These are phyloP conservation scores for Rhinoderma darwinii DNA, from an alignment of 2,113 vertebrate species.

Conservation along the genomic window DNA sequence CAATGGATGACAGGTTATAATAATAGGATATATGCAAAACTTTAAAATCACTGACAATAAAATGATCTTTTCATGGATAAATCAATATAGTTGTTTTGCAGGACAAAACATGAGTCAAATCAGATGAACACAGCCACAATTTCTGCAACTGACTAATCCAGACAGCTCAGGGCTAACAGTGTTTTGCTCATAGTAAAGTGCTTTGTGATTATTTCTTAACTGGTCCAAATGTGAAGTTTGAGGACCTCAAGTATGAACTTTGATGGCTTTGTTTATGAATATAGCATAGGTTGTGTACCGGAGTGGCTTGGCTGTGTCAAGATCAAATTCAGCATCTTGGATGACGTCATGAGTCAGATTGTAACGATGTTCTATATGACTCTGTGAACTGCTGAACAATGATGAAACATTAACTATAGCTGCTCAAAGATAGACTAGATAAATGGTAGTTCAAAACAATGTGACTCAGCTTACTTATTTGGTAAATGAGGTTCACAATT, in stretches of 20 bases:
- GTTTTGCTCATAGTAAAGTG: not conserved
- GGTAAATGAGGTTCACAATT: not conserved
- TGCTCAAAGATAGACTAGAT: not conserved
- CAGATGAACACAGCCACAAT: not conserved
- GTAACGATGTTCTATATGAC: not conserved
- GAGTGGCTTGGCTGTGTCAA: not conserved
- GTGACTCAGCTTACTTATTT: not conserved
- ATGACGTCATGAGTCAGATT: not conserved
- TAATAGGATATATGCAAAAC: slow-evolving; percentile 13
- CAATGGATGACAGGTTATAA: not conserved
- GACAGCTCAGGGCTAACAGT: not conserved
- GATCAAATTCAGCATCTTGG: not conserved
- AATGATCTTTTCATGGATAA: not conserved
- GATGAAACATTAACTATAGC: not conserved
- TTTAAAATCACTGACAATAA: not conserved
- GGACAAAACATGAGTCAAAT: not conserved
- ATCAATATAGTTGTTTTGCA: not conserved
- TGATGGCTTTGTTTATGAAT: not conserved
- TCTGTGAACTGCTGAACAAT: not conserved
- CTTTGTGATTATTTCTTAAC: not conserved
- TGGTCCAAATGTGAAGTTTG: not conserved
- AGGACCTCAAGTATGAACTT: not conserved
- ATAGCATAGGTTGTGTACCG: not conserved
- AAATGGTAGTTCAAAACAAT: not conserved
- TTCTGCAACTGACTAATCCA: not conserved